phyloP scores from a whole-genome alignment of 2,113 vertebrate genomes.

The Microtus pennsylvanicus region DNA sequence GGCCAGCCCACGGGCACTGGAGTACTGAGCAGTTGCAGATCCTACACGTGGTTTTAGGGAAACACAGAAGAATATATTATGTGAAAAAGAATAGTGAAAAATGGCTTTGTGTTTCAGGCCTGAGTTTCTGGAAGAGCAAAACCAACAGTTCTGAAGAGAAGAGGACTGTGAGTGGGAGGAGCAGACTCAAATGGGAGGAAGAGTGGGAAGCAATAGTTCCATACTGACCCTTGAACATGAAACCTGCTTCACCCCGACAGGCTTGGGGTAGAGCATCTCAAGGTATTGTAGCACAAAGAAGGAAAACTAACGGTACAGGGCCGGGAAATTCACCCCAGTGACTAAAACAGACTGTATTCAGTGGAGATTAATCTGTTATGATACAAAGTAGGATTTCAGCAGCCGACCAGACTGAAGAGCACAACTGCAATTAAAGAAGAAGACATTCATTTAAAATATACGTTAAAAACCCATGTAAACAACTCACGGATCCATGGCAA shows the following conservation, averaged over 20 bases:
- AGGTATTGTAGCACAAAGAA: not conserved
- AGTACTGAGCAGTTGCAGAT: accelerated
- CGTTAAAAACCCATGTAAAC: not conserved
- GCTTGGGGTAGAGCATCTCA: not conserved
- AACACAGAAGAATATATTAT: not conserved
- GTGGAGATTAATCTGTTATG: not conserved
- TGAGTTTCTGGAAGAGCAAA: not conserved
- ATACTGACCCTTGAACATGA: not conserved
- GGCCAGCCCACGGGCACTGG: accelerated
- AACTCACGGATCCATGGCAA: not conserved
- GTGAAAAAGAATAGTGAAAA: not conserved
- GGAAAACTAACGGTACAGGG: not conserved
- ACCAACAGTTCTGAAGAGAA: not conserved
- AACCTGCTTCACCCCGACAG: not conserved
- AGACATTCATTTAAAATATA: not conserved
- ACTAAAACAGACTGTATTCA: not conserved
- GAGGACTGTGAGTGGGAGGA: not conserved
- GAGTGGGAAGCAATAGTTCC: not conserved
- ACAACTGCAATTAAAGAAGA: not conserved
- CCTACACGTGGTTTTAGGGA: too few species aligned
- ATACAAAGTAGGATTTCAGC: not conserved
- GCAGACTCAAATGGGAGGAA: not conserved
- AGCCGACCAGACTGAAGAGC: not conserved
- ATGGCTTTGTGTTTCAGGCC: not conserved
- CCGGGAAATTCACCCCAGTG: not conserved